phyloP scores from a whole-genome alignment of 1,140 invertebrate species.

The Drosophila elegans region DNA sequence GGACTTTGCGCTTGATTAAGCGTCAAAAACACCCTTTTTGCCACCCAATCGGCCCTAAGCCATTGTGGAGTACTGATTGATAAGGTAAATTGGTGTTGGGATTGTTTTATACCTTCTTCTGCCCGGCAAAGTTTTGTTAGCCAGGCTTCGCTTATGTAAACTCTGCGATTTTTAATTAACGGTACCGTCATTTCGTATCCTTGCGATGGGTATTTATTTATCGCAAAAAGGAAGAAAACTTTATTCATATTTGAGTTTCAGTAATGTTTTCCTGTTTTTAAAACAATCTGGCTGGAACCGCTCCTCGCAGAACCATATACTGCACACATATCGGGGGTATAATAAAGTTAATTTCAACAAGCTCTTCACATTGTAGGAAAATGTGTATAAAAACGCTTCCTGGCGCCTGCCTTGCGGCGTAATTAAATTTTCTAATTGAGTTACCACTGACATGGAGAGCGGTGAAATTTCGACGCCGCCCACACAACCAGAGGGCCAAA shows the following conservation, averaged over 20 bases:
- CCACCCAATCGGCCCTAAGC: not conserved
- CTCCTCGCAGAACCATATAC: not conserved
- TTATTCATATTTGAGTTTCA: constrained; percentile 1
- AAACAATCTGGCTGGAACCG: constrained; percentile 4
- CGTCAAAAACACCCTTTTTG: constrained; percentile 33
- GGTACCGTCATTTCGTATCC: constrained; percentile 3
- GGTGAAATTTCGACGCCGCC: constrained; percentile 19
- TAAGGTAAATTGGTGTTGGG: constrained; percentile 62
- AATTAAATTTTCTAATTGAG: constrained; percentile 80
- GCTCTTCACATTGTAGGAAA: constrained; percentile 17
- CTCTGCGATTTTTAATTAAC: constrained; percentile 36
- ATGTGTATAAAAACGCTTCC: constrained; percentile 19
- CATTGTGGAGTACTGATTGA: constrained; percentile 56
- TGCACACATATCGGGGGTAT: constrained; percentile 18
- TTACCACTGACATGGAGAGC: constrained; percentile 28
- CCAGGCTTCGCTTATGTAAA: constrained; percentile 15
- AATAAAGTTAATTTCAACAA: constrained; percentile 34
- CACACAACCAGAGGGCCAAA: constrained; percentile 5
- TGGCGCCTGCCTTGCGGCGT: constrained; percentile 17
- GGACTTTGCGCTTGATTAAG: constrained; percentile 73
- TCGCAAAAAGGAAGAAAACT: not conserved
- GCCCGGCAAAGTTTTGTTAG: constrained; percentile 30
- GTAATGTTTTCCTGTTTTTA: constrained; percentile 1
- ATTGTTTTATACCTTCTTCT: constrained; percentile 24
- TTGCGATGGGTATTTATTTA: not conserved